Percentiles rank a stretch among this genome's conserved stretches.
These are phyloP conservation scores for Lophotriccus pileatus DNA, from an alignment of 2,797 vertebrate genomes.

Conservation along the genomic window DNA sequence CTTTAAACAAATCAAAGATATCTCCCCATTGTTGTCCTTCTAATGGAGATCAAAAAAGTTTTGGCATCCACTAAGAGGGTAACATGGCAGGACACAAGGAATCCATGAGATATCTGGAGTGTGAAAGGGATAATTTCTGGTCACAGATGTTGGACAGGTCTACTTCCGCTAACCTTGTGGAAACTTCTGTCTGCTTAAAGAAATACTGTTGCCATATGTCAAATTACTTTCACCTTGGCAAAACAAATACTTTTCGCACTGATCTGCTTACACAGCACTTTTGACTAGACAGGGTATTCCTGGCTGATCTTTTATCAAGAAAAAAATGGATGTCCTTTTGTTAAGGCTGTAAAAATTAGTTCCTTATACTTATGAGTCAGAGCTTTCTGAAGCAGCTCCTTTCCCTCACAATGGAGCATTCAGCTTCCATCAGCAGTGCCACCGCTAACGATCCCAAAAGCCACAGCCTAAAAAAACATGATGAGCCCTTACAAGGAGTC, in stretches of 20 bases:
- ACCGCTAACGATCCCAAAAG: conserved; percentile 4
- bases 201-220: not conserved
- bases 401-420: not conserved
- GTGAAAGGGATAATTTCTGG: not conserved
- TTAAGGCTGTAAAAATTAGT: conserved; percentile 28
- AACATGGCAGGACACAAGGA: not conserved
- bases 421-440: not conserved
- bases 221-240: not conserved
- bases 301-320: not conserved
- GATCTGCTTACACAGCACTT: not conserved
- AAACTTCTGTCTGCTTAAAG: not conserved
- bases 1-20: not conserved
- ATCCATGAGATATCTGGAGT: not conserved
- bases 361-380: conserved; percentile 5
- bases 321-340: not conserved
- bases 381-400: conserved; percentile 1
- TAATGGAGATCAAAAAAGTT: not conserved
- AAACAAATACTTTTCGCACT: not conserved
- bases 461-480: not conserved
- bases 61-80: not conserved
- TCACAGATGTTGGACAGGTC: not conserved
- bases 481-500: not conserved
- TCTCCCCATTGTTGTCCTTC: not conserved
- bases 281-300: not conserved
- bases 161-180: not conserved